Conservation (phyloP, 2,113 vertebrate genomes). For the Myiozetetes cayanensis region DNA sequence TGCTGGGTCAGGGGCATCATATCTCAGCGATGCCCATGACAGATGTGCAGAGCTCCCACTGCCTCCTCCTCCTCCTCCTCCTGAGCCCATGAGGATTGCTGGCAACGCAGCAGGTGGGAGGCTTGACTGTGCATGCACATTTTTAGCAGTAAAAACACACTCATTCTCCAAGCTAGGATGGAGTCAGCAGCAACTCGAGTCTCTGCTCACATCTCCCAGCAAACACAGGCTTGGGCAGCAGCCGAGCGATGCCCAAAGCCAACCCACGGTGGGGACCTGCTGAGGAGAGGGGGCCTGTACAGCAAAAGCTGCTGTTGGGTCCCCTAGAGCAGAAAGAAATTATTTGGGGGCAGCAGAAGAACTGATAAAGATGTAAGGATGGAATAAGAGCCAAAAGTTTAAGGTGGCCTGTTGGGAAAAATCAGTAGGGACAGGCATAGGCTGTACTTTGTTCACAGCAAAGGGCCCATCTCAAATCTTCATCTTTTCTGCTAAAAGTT, state of each 20-base stretch:
- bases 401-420: neutral
- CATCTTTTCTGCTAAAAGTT: neutral
- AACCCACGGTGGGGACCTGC: neutral
- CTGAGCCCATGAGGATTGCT: accelerated
- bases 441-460: neutral
- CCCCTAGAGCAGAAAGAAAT: neutral
- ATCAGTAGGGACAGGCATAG: neutral
- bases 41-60: neutral
- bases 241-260: accelerated
- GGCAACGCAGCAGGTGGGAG: neutral
- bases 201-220: neutral
- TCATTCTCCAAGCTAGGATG: neutral
- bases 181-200: neutral
- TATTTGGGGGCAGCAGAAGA: neutral
- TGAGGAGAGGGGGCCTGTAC: neutral
- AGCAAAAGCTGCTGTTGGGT: neutral
- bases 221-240: neutral
- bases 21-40: accelerated
- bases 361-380: neutral
- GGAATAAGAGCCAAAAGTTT: neutral
- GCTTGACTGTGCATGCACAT: neutral
- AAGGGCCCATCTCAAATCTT: neutral
- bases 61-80: neutral
- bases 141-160: neutral
- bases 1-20: neutral